Percentiles rank a stretch among this genome's conserved stretches.
Conservation (phyloP, 2,888 invertebrate species). For the Unio delphinus region DNA sequence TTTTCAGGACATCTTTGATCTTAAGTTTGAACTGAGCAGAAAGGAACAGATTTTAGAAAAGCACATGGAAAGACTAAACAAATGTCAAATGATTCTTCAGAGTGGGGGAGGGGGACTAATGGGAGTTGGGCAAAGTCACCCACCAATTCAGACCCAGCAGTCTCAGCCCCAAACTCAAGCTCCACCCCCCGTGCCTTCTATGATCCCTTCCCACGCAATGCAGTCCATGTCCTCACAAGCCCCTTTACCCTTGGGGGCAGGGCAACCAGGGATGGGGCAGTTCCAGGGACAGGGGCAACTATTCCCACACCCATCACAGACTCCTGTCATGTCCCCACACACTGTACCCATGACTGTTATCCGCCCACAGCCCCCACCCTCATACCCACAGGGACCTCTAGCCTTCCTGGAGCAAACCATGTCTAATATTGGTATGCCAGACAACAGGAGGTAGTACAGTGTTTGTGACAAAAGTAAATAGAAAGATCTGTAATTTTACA, state of each 20-base stretch:
- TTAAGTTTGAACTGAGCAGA: conserved; percentile 86
- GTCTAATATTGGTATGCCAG: conserved; percentile 90
- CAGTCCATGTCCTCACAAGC: conserved; percentile 34
- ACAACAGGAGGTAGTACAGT: conserved; percentile 70
- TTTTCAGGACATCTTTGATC: conserved; percentile 83
- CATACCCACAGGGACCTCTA: conserved; percentile 81
- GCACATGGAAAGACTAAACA: conserved; percentile 90
- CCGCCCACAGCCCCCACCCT: conserved; percentile 39
- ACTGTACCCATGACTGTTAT: conserved; percentile 14
- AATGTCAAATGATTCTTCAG: conserved; percentile 87
- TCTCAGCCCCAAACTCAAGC: conserved; percentile 13
- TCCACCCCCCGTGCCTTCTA: conserved; percentile 9
- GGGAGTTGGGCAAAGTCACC: conserved; percentile 29
- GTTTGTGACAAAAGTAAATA: too few species aligned
- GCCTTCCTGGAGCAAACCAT: conserved; percentile 92
- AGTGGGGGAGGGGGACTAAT: conserved; percentile 17
- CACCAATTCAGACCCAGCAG: conserved; percentile 14
- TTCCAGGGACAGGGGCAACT: conserved; percentile 22
- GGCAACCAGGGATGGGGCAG: conserved; percentile 12
- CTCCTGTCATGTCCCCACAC: conserved; percentile 7
- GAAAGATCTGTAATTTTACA: too few species aligned
- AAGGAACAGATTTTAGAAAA: conserved; percentile 90
- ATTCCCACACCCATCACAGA: conserved; percentile 28
- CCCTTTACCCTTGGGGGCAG: conserved; percentile 16
- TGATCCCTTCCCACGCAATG: conserved; percentile 11